phyloP scores from a whole-genome alignment of 53 echinoderm and acorn worm genomes.

The Apostichopus leukothele region DNA sequence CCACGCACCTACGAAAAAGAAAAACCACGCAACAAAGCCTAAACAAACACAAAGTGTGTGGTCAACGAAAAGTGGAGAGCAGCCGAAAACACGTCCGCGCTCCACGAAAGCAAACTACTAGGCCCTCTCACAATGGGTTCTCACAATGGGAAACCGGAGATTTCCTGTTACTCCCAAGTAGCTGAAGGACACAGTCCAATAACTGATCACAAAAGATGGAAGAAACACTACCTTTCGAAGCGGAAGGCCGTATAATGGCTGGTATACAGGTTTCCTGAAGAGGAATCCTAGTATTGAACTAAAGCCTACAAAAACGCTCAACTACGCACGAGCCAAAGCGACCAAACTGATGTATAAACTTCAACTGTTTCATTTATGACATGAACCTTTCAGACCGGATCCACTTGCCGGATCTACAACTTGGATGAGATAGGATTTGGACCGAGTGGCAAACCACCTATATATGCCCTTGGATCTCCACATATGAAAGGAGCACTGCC shows the following conservation, averaged over 20 bases:
- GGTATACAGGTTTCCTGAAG: neutral
- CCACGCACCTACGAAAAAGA: too few relatives aligned
- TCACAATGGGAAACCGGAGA: neutral
- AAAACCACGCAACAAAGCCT: too few relatives aligned
- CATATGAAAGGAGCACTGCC: constrained; percentile 17
- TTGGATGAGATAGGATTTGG: constrained; percentile 34
- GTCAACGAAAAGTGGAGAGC: too few relatives aligned
- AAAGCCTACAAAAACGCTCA: constrained; percentile 12
- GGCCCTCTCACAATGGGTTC: neutral
- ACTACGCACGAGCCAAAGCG: neutral
- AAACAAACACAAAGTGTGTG: too few relatives aligned
- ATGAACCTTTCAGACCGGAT: constrained; percentile 8
- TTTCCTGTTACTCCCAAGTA: too few relatives aligned
- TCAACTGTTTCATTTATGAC: constrained; percentile 19
- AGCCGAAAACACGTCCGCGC: too few relatives aligned
- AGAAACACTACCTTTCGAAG: neutral
- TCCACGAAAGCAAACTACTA: too few relatives aligned
- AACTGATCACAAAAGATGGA: neutral
- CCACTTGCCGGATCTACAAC: constrained; percentile 27
- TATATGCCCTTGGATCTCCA: constrained; percentile 7
- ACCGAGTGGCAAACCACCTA: neutral
- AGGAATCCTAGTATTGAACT: neutral
- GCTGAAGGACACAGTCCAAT: neutral
- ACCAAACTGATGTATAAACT: constrained; percentile 22
- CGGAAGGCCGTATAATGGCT: neutral